Evolutionary conservation across 2,888 invertebrate genomes (phyloP).

Genomic region (Scelioninae gen. 1): DNA sequence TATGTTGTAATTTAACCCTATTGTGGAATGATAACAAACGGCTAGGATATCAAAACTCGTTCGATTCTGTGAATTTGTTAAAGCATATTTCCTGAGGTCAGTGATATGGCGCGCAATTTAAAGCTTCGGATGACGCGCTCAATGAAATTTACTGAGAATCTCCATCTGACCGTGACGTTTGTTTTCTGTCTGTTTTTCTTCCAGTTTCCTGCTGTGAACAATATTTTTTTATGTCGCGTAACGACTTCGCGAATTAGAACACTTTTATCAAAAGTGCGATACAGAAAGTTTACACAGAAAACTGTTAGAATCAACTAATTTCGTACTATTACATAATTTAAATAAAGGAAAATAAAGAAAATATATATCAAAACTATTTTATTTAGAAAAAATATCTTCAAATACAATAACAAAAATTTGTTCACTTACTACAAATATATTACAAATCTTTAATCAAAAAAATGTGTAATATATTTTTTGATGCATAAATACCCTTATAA

Average conservation of each 20-base stretch:
- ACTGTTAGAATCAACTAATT: no score
- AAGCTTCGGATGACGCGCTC: conserved; percentile 44
- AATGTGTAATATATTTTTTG: no score
- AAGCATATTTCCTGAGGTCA: conserved; percentile 47
- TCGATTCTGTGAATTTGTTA: conserved; percentile 51
- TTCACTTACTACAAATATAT: no score
- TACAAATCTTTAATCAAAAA: no score
- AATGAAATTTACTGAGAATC: conserved; percentile 58
- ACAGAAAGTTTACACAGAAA: no score
- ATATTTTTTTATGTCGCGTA: conserved; percentile 29
- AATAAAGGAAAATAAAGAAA: no score
- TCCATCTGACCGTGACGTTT: conserved; percentile 47
- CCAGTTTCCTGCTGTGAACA: conserved; percentile 38
- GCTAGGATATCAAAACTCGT: conserved; percentile 26
- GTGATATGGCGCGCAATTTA: conserved; percentile 50
- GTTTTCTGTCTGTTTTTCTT: conserved; percentile 34
- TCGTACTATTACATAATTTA: no score
- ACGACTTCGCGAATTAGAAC: neutral
- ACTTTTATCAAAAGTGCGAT: neutral
- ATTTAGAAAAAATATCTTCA: no score
- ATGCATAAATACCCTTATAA: no score
- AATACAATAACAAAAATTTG: no score
- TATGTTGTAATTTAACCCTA: neutral
- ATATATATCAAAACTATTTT: no score
- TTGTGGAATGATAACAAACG: conserved; percentile 32